Base-by-base conservation (phyloP, 2,113 vertebrate species). In the Carollia perspicillata region DNA sequence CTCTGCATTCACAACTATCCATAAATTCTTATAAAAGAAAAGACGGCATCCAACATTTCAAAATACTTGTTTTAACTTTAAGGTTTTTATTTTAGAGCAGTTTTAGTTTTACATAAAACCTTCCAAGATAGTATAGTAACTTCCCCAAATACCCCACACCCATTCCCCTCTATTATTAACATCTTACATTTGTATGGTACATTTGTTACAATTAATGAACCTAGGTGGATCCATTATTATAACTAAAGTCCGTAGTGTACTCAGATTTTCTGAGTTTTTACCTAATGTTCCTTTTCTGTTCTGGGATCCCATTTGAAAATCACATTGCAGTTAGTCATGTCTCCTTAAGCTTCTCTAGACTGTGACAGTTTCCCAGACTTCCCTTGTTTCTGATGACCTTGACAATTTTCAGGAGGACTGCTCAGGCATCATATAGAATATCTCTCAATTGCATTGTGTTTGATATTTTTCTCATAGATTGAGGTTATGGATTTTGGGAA, bases 391-490 rank as follows among this genome's bases (percentile, higher is more conserved):
- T 44, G 40, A 91, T 55, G 35, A 78, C 84, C 23, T 91, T 94
- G 71, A 47, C 60, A 37, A 14, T 89, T 66, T 94, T 85, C 51
- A 81, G 55, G 69, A 69, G 55, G 47, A n/a, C 35, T 66, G 14
- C 17, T 68, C 6, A 89, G 40, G 7, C 44, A 33, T 77, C 81
- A 49, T 68, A 60, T 85, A 68, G 74, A 89, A 78, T 69, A 60
- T 65, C 30, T 11, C 40, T 85, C 26, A 28, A 3, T 4, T 69
- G 42, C 40, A 87, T 89, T 94, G 55, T 53, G 28, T 47, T 63
- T 81, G 40, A 40, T 90, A 65, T 95, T 96, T 94, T 91, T 55
- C 72, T 94, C 66, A 81, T 66, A 95, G 44, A 66, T 53, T 68
- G 40, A 89, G n/a, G 26, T 80, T 88, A 95, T 84, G 7, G 40